Evolutionary conservation across 1,140 invertebrate species (phyloP).

Genomic region (Sesamia nonagrioides): DNA sequence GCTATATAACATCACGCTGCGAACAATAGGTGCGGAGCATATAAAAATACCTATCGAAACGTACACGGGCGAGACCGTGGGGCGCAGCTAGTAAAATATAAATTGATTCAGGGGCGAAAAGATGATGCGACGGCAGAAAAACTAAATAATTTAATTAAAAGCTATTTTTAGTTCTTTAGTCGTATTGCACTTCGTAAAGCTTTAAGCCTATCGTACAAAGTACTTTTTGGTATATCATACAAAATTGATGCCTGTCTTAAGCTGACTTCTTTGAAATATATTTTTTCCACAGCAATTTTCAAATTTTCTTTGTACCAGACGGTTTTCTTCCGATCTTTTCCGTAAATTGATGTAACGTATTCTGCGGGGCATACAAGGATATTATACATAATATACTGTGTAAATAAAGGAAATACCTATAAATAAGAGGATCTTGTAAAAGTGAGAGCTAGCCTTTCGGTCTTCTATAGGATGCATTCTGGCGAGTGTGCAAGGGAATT

Average conservation of each 20-base stretch:
- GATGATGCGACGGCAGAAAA: background rate
- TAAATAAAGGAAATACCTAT: background rate
- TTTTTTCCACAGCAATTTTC: slow-evolving; percentile 25
- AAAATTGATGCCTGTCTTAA: slow-evolving; percentile 36
- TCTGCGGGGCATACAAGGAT: background rate
- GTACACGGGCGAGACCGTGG: too few species aligned
- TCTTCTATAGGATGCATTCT: too few species aligned
- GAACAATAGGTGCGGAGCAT: too few species aligned
- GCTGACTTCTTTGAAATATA: slow-evolving; percentile 49
- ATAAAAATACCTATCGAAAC: too few species aligned
- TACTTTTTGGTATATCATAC: slow-evolving; percentile 49
- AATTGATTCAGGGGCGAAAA: background rate
- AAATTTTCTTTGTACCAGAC: slow-evolving; percentile 15
- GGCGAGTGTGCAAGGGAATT: too few species aligned
- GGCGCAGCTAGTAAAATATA: too few species aligned
- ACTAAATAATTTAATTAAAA: background rate
- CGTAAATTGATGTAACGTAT: background rate
- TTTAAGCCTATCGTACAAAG: slow-evolving; percentile 50
- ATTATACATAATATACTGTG: background rate
- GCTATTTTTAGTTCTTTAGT: background rate
- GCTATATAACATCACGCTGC: too few species aligned
- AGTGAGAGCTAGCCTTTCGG: too few species aligned
- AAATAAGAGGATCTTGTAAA: too few species aligned
- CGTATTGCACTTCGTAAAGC: background rate
- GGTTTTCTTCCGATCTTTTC: slow-evolving; percentile 9